Base-by-base conservation (phyloP, 1,140 invertebrate genomes). In the Eumaeus atala region DNA sequence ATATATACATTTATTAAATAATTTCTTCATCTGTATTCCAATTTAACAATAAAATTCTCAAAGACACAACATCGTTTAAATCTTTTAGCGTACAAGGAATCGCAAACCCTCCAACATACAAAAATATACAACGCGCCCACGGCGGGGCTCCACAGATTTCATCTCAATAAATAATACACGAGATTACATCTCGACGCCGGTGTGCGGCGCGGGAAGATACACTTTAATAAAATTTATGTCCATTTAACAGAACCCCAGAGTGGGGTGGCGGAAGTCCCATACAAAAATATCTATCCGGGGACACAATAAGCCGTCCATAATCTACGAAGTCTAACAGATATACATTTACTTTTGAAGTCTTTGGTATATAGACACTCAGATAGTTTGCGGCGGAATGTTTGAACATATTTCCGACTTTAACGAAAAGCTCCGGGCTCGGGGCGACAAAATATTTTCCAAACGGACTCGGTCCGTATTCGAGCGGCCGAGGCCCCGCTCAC, bases 1-100 rank as follows among this genome's bases (percentile, higher is more conserved):
- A 81, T 84, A 83, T 82, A 82, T 84, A 84, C 78, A 86, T 83
- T 83, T 75, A 86, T 83, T 86, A 86, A 86, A 84, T 86, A 84
- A 77, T 81, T 72, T 75, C 84, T 76, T 84, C 78, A 77, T 84
- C 71, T 83, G 77, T 85, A 80, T 84, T 82, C 77, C 81, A 86
- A 82, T 83, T 82, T 78, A 86, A 86, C 83, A 86, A 86, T 86
- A 86, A 86, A 86, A 81, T 76, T 84, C 69, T 84, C 74, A 86
- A 86, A 86, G 79, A 84, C 78, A 83, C 80, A 84, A 86, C 81
- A 83, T 86, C 58, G 69, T 85, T 82, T 82, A 79, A 75, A 68
- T 78, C 69, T 75, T 74, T 71, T 70, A 77, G 64, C 71, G 72
- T 72, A 70, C 72, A 64, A 72, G 78, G 75, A 83, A 56, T 56